Conservation (phyloP, 1,140 invertebrate species). For the Sesamia nonagrioides region DNA sequence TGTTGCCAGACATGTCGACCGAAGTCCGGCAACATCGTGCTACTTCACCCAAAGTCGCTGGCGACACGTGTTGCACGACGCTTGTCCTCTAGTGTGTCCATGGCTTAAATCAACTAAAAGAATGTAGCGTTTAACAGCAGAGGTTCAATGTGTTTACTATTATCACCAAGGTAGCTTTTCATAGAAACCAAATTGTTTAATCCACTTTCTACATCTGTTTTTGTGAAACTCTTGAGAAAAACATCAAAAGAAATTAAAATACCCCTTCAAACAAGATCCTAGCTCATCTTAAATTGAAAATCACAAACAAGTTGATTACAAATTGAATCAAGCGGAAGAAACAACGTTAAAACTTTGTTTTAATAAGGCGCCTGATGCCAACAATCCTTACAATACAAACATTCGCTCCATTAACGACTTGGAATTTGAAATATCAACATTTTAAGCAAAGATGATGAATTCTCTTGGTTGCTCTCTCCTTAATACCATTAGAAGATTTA, state of each 20-base stretch:
- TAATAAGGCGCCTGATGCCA: conserved; percentile 49
- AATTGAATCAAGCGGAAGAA: conserved; percentile 31
- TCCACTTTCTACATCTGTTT: not conserved
- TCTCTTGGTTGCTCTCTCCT: conserved; percentile 24
- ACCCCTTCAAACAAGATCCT: not conserved
- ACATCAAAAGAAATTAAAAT: conserved; percentile 20
- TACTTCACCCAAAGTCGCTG: no score
- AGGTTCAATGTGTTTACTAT: no score
- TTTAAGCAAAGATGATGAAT: conserved; percentile 61
- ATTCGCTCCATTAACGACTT: conserved; percentile 58
- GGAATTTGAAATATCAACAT: conserved; percentile 61
- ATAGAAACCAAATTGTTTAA: not conserved
- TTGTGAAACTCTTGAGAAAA: not conserved
- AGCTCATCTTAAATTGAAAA: conserved; percentile 22
- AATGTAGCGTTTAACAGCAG: no score
- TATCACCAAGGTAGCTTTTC: no score
- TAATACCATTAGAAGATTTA: not conserved
- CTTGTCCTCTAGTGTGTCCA: no score
- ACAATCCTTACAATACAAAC: conserved; percentile 51
- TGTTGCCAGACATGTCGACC: no score
- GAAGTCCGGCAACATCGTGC: no score
- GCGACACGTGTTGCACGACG: no score
- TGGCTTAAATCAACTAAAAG: no score
- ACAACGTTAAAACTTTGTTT: conserved; percentile 44
- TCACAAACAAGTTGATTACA: conserved; percentile 3